Evolutionary conservation across 2,113 vertebrate genomes (phyloP).

Genomic region (Scophthalmus maximus): DNA sequence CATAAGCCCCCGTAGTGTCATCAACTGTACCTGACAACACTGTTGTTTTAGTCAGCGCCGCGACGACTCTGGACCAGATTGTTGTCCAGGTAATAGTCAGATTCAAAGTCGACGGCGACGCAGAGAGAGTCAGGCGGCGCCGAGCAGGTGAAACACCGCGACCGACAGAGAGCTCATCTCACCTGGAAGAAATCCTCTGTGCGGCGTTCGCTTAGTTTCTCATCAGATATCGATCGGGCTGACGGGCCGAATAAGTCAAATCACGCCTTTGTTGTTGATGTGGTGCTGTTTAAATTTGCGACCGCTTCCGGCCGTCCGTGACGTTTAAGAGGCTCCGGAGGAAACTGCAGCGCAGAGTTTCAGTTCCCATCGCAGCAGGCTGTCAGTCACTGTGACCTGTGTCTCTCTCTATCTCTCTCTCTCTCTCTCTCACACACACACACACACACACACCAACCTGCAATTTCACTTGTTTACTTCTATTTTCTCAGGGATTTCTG

Average conservation of each 20-base stretch:
- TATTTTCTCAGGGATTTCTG: too few species aligned
- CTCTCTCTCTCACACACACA: too few species aligned
- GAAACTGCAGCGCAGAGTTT: conserved; percentile 37
- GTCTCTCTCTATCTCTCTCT: too few species aligned
- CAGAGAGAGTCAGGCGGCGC: neutral
- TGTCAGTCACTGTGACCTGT: neutral
- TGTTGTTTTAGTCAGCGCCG: neutral
- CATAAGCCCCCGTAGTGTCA: fast-evolving
- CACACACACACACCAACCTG: too few species aligned
- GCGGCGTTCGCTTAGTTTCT: neutral
- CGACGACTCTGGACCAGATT: conserved; percentile 15
- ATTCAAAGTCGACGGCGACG: conserved; percentile 36
- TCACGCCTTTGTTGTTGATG: conserved; percentile 57
- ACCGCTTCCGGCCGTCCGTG: conserved; percentile 63
- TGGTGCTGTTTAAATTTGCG: conserved; percentile 67
- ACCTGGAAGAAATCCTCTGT: conserved; percentile 24
- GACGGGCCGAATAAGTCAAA: conserved; percentile 24
- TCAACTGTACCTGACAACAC: fast-evolving
- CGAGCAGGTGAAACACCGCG: neutral
- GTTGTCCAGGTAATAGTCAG: conserved; percentile 72
- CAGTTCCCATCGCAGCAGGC: conserved; percentile 39
- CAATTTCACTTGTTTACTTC: too few species aligned
- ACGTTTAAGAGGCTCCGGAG: conserved; percentile 1
- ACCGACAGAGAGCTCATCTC: neutral
- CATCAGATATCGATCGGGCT: neutral